These are phyloP conservation scores for Tetragonula clypearis DNA, from an alignment of 1,140 invertebrate genomes.

Conservation along the genomic window DNA sequence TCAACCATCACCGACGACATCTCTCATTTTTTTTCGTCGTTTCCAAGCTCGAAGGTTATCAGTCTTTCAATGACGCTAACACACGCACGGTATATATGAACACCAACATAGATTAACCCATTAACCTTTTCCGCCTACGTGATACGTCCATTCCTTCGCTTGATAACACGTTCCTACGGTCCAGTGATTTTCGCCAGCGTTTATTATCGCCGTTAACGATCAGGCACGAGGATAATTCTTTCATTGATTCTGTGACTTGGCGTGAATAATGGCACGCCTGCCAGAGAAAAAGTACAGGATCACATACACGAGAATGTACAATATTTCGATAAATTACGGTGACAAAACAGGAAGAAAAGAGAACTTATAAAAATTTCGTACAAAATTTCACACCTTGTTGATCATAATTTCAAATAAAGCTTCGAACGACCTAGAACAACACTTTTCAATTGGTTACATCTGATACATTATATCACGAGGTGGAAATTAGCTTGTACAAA, in stretches of 20 bases:
- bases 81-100: background rate
- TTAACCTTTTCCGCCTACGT: slow-evolving; percentile 18
- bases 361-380: too few relatives aligned
- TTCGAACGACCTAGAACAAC: too few relatives aligned
- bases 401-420: too few relatives aligned
- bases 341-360: too few relatives aligned
- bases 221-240: slow-evolving; percentile 8
- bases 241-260: background rate
- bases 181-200: background rate
- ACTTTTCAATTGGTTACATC: too few relatives aligned
- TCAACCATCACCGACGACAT: background rate
- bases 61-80: background rate
- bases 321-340: too few relatives aligned
- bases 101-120: background rate
- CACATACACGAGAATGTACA: too few relatives aligned
- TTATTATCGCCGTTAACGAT: background rate
- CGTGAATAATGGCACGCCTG: background rate
- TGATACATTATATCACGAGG: too few relatives aligned
- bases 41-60: background rate
- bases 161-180: slow-evolving; percentile 3
- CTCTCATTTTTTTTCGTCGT: slow-evolving; percentile 21
- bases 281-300: background rate
- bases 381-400: too few relatives aligned
- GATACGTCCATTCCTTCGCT: background rate
- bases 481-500: too few relatives aligned